Evolutionary conservation across 2,888 invertebrate species (phyloP), one percentile per base, ranked within the genome.

Genomic region (Dicyrtoma fusca): DNA sequence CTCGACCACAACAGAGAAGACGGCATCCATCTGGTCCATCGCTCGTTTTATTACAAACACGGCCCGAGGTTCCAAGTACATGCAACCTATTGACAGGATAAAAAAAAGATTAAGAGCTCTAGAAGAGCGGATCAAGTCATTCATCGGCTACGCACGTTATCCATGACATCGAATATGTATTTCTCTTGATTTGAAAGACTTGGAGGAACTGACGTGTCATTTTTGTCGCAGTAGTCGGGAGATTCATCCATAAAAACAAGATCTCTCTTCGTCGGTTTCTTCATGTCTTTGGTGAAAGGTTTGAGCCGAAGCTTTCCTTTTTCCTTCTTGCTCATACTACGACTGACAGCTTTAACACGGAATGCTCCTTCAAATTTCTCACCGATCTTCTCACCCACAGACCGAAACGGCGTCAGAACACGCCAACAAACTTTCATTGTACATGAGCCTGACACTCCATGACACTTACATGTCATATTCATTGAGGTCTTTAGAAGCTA

Each of bases 381-480:
- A 74, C 90, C 88, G 63, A 95, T 86, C 0, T 89, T 89, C 75
- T 91, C 90, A 0, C 93, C 94, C 5, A 95, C 91, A 75, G 87
- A 83, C 34, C 92, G 85, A 82, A 95, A 90, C 51, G 89, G 87
- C 4, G 92, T 90, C 81, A 95, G 85, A 74, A 91, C 89, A 78
- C 93, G 87, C 95, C 95, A 95, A 84, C 95, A 95, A 8, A 95
- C 93, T 62, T 92, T 88, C 77, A 94, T 89, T 53, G 93, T 92
- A 84, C 95, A 95, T 2, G 94, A 94, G 0, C 94, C 95, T 0
- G 94, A 94, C 17, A 95, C 94, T 25, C 95, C 95, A 83, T 95
- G 95, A 82, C 95, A 95, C 83, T 95, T 95, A 87, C 95, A 95
- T 21, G 92, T 89, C 53, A 92, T 88, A 82, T 93, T 91, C 92